Base-by-base conservation (phyloP, 1,140 invertebrate genomes). In the Drosophila trapezifrons region DNA sequence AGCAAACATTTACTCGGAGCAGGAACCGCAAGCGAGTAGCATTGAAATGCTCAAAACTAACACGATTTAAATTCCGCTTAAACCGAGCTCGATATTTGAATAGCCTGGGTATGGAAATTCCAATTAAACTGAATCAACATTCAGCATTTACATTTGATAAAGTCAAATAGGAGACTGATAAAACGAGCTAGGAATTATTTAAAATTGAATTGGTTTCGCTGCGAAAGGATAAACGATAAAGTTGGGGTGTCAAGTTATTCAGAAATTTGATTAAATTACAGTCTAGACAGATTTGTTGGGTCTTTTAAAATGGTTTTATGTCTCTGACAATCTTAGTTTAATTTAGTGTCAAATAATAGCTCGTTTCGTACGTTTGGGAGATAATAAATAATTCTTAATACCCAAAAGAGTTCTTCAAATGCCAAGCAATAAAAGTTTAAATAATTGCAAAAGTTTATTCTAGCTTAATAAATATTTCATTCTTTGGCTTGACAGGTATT, bases 61-160 rank as follows among this genome's bases (percentile, higher is more conserved):
- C 56, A 69, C 15, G 17, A 78, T 42, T 64, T 65, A 37, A 59
- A 40, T 54, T 54, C 59, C 65, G 25, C 55, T 42, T 67, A 66
- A 67, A 25, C 32, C n/a, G 35, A 10, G 29, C 49, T 57, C 22
- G 37, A 59, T 56, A 54, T 74, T 54, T 73, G 17, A 40, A 20
- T 22, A 38, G n/a, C 6, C 5, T 15, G 35, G n/a, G 27, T 27
- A 59, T 25, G 52, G 18, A 69, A 76, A 75, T 82, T 87, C 51
- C 65, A 85, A 85, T 85, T 87, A 86, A 72, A 62, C 75, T 72
- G 47, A 76, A 59, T 47, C 76, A 78, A 87, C 83, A 86, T 49
- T 49, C 47, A 51, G 45, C 29, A 57, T 64, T 52, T 38, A 22
- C 66, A 56, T n/a, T 20, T 47, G 40, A 63, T 59, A 62, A 59